These are phyloP conservation scores for Dysdera silvatica DNA, from an alignment of 1,140 invertebrate species.

Conservation along the genomic window DNA sequence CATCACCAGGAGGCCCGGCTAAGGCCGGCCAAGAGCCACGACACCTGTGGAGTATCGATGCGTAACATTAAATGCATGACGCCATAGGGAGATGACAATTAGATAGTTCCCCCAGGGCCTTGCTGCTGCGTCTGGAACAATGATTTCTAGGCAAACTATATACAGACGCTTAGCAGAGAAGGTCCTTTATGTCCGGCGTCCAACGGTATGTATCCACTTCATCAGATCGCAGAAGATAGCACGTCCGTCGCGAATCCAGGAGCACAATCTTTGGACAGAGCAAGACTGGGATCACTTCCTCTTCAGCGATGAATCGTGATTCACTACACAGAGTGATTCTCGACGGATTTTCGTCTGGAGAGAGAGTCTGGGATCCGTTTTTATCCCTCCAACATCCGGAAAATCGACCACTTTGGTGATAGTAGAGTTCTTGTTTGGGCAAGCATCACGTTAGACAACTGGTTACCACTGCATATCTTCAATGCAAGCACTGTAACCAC, in stretches of 20 bases:
- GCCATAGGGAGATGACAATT: not conserved
- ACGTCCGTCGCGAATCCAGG: not conserved
- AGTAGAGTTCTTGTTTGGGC: not conserved
- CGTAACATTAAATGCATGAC: not conserved
- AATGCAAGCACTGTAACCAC: not conserved
- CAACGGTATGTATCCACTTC: not conserved
- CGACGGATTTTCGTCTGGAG: not conserved
- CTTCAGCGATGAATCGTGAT: slow-evolving; percentile 1
- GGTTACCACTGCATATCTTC: slow-evolving; percentile 5
- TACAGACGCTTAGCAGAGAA: not conserved
- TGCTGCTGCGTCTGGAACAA: not conserved
- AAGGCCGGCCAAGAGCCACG: not conserved
- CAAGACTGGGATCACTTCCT: not conserved
- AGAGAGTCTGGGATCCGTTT: not conserved
- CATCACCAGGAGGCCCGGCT: not conserved
- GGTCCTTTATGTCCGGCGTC: not conserved
- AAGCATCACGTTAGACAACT: not conserved
- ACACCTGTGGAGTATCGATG: not conserved
- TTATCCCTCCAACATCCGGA: not conserved
- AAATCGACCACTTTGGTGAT: not conserved
- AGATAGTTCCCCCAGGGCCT: not conserved
- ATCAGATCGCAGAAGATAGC: not conserved
- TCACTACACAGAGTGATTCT: not conserved
- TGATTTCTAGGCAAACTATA: not conserved
- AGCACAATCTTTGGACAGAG: not conserved